These are phyloP conservation scores for Cochlearius cochlearius DNA, from an alignment of 2,113 vertebrate genomes.

Conservation along the genomic window DNA sequence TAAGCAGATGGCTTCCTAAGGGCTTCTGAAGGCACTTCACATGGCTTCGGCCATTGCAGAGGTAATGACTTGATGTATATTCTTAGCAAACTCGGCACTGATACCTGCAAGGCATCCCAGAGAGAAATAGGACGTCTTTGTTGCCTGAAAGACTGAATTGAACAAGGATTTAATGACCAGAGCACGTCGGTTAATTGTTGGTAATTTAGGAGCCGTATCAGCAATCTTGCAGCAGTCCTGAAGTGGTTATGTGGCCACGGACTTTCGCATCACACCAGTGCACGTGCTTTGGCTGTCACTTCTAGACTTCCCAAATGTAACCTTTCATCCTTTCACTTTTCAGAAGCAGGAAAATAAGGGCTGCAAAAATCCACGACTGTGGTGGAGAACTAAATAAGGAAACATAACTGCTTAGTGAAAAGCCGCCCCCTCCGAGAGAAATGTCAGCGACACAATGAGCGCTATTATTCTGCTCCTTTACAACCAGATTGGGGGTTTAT, in stretches of 20 bases:
- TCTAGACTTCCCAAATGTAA: not conserved
- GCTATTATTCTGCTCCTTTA: not conserved
- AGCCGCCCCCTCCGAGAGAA: slow-evolving; percentile 14
- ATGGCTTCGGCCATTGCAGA: not conserved
- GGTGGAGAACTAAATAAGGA: slow-evolving; percentile 21
- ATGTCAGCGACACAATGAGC: slow-evolving; percentile 42
- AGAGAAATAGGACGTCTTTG: not conserved
- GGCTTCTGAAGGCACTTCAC: not conserved
- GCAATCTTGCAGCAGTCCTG: not conserved
- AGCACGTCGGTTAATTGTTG: not conserved
- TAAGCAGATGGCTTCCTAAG: not conserved
- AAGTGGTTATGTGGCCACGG: not conserved
- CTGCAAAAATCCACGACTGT: not conserved
- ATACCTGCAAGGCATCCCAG: not conserved
- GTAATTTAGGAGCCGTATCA: not conserved
- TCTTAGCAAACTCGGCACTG: not conserved
- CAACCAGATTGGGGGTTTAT: not conserved
- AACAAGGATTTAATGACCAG: not conserved
- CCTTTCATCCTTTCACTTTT: not conserved
- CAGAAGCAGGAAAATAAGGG: not conserved
- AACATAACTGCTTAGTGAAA: not conserved
- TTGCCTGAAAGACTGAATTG: not conserved
- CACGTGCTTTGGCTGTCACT: not conserved
- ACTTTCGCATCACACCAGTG: not conserved
- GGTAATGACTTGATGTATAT: not conserved